Base-by-base conservation (phyloP, 2,888 invertebrate genomes). In the Tetragonisca angustula region DNA sequence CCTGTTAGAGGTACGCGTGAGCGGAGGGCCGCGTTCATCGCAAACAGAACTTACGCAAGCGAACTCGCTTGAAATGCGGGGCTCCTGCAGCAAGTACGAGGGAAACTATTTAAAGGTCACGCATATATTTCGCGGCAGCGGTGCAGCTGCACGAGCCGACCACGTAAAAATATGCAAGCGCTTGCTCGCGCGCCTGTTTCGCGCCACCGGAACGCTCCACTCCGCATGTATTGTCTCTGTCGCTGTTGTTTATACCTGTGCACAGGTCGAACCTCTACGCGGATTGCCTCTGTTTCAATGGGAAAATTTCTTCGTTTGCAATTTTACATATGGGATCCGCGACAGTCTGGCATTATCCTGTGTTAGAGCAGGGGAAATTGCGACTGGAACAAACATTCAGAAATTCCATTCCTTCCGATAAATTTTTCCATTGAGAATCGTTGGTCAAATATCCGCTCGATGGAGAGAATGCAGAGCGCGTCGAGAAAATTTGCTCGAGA, bases 21-120 rank as follows among this genome's bases (percentile, higher is more conserved):
- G 75, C 61, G 65, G 74, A 78, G 81, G 71, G 64, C 59, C 64
- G 79, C 71, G 61, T 75, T 77, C 83, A 76, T 76, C 79, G 80
- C 79, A 76, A 78, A 76, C 79, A 76, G 75, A 82, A 86, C 84
- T 82, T 88, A 83, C 77, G 80, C 84, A 79, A 84, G 81, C 73
- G 68, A 78, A 79, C 81, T 79, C 80, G 86, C 87, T 81, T 73
- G 77, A 87, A 89, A 86, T 85, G 88, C 86, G 87, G 86, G 86
- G 86, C 80, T 78, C 81, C 76, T 72, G 80, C 79, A 81, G 82
- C 79, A 81, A 79, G 73, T 75, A 76, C 81, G 83, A 43, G 73
- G 76, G 77, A 80, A 86, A 85, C 84, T 86, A 86, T 86, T 86
- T 86, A 86, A 86, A 86, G 84, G 86, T 86, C 84, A 86, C 74